These are phyloP conservation scores for Odontophorus gujanensis DNA, from an alignment of 2,113 vertebrate genomes.

Conservation along the genomic window DNA sequence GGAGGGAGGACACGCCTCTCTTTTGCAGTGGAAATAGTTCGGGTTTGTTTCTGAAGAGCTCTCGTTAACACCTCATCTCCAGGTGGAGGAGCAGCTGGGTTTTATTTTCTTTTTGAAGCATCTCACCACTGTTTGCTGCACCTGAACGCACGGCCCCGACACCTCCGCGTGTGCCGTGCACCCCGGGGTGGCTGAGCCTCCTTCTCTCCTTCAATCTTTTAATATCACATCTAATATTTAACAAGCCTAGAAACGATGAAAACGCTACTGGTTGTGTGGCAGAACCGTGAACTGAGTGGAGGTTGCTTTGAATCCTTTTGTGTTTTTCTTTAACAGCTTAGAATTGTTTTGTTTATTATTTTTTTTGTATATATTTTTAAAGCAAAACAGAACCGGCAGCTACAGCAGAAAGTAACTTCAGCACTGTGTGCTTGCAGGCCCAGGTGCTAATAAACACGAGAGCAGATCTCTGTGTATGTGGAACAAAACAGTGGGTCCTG, in stretches of 20 bases:
- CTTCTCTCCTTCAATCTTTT: conserved; percentile 41
- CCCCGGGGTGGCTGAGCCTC: conserved; percentile 14
- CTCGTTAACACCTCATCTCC: conserved; percentile 13
- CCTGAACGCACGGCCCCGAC: background rate
- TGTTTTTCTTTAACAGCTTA: background rate
- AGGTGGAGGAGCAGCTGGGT: background rate
- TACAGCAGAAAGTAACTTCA: background rate
- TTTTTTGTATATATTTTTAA: background rate
- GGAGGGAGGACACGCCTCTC: background rate
- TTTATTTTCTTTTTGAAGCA: background rate
- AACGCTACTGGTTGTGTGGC: background rate
- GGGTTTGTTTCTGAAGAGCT: background rate
- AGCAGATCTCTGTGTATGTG: background rate
- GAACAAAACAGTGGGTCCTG: conserved; percentile 21
- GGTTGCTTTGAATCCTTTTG: background rate
- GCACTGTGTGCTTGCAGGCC: background rate
- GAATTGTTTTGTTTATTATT: background rate
- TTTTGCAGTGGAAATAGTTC: background rate
- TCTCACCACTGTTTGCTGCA: too few relatives aligned
- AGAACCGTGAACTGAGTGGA: background rate
- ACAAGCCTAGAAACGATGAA: conserved; percentile 3
- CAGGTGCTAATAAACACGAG: conserved; percentile 28
- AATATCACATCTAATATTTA: conserved; percentile 61
- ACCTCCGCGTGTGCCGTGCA: background rate
- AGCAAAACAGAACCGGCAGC: conserved; percentile 10